These are phyloP conservation scores for Acanthaster planci DNA, from an alignment of 35 echinoderm and acorn worm species.

Conservation along the genomic window DNA sequence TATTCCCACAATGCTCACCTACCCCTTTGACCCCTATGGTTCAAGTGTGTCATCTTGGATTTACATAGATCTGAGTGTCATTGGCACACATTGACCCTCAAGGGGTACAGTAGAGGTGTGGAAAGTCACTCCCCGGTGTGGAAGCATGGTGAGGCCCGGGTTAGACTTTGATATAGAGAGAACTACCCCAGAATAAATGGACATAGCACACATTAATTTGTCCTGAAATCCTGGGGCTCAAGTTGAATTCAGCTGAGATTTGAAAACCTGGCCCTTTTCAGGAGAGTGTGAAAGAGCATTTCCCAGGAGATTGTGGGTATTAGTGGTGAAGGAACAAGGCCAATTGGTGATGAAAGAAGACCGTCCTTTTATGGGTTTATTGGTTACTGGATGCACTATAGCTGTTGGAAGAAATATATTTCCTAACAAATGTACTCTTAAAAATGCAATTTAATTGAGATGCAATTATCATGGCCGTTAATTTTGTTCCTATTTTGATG, in stretches of 20 bases:
- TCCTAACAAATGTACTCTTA: not conserved
- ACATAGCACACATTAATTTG: not conserved
- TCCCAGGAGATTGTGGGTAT: slow-evolving; percentile 11
- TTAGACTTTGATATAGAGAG: not conserved
- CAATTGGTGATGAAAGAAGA: no score
- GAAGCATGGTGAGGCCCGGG: not conserved
- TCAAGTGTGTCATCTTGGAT: not conserved
- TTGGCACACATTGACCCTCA: not conserved
- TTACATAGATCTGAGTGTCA: not conserved
- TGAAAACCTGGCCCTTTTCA: not conserved
- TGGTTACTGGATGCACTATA: not conserved
- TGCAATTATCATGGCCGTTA: not conserved
- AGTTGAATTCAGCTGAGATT: not conserved
- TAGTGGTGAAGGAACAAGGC: not conserved
- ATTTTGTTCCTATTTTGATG: not conserved
- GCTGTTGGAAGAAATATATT: not conserved
- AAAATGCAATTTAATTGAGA: not conserved
- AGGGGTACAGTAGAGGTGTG: not conserved
- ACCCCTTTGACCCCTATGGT: not conserved
- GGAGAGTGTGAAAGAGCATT: not conserved
- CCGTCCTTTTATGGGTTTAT: not conserved
- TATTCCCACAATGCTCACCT: slow-evolving; percentile 1
- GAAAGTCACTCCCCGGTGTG: slow-evolving; percentile 9
- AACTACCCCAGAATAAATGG: slow-evolving; percentile 8
- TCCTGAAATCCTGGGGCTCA: not conserved